Percentiles rank a stretch among this genome's conserved stretches.
Conservation (phyloP, 2,888 invertebrate species). For the Lysandra coridon region DNA sequence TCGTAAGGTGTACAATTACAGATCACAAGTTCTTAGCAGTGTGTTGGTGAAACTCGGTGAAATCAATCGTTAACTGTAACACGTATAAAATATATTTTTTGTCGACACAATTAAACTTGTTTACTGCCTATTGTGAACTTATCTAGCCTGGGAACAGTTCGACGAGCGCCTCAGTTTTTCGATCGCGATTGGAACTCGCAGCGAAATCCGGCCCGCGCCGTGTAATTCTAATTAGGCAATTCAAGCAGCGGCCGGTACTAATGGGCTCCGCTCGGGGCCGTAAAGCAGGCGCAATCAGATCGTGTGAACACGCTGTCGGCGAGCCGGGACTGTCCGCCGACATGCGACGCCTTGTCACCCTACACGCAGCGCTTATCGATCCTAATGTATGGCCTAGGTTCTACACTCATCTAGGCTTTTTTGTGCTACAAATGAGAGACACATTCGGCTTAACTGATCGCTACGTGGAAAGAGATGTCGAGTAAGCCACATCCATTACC, state of each 20-base stretch:
- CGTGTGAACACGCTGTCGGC: conserved; percentile 72
- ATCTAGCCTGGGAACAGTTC: conserved; percentile 3
- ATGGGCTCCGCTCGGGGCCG: conserved; percentile 67
- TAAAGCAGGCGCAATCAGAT: conserved; percentile 75
- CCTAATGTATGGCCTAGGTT: conserved; percentile 18
- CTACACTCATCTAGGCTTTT: conserved; percentile 7
- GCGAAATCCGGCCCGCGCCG: conserved; percentile 57
- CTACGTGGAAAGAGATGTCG: neutral
- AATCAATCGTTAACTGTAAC: neutral
- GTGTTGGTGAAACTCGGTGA: neutral
- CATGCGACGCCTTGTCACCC: conserved; percentile 79
- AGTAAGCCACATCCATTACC: neutral
- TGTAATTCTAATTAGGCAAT: conserved; percentile 79
- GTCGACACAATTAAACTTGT: conserved; percentile 2
- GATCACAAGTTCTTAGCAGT: neutral
- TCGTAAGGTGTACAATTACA: neutral
- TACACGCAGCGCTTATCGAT: conserved; percentile 47
- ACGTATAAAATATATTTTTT: neutral
- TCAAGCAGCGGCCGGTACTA: conserved; percentile 65
- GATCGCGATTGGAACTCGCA: conserved; percentile 44
- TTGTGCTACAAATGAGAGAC: conserved; percentile 22
- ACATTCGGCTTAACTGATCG: conserved; percentile 8
- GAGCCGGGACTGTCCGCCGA: conserved; percentile 66
- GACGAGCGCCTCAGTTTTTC: conserved; percentile 29
- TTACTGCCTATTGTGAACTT: conserved; percentile 26